Evolutionary conservation across 2,113 vertebrate species (phyloP).

Genomic region (Urocolius indicus): DNA sequence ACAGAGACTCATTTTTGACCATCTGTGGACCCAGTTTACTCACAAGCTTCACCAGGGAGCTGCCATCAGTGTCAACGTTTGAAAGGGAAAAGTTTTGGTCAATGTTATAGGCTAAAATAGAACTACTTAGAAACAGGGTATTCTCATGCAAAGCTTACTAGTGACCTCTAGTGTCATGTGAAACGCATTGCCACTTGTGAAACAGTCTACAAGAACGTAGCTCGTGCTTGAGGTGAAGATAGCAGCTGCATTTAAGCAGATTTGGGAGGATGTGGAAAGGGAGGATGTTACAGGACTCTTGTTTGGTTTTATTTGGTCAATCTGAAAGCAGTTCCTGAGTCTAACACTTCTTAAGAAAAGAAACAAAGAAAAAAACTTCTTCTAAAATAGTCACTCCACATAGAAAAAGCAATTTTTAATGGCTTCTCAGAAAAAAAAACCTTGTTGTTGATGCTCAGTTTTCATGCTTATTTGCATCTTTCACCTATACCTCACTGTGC

Average conservation of each 20-base stretch:
- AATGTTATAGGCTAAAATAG: not conserved
- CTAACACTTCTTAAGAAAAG: not conserved
- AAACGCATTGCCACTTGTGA: not conserved
- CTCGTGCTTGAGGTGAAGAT: not conserved
- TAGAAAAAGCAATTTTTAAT: not conserved
- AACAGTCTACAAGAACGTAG: fast-evolving
- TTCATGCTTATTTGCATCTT: not conserved
- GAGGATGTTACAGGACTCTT: not conserved
- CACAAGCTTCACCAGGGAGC: not conserved
- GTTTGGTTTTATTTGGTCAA: not conserved
- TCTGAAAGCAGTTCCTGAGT: not conserved
- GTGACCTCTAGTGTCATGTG: conserved; percentile 46
- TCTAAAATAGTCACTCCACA: not conserved
- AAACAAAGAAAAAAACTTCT: not conserved
- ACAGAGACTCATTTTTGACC: not conserved
- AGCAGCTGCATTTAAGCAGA: not conserved
- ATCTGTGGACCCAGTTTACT: not conserved
- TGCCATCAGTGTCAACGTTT: not conserved
- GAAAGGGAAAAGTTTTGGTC: not conserved
- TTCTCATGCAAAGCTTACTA: not conserved
- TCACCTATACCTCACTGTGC: not conserved
- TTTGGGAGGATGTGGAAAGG: not conserved
- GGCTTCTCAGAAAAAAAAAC: not conserved
- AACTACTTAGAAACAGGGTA: not conserved
- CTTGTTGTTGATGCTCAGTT: not conserved